Base-by-base conservation (phyloP, 2,113 vertebrate genomes). In the Australoheros scitulus region DNA sequence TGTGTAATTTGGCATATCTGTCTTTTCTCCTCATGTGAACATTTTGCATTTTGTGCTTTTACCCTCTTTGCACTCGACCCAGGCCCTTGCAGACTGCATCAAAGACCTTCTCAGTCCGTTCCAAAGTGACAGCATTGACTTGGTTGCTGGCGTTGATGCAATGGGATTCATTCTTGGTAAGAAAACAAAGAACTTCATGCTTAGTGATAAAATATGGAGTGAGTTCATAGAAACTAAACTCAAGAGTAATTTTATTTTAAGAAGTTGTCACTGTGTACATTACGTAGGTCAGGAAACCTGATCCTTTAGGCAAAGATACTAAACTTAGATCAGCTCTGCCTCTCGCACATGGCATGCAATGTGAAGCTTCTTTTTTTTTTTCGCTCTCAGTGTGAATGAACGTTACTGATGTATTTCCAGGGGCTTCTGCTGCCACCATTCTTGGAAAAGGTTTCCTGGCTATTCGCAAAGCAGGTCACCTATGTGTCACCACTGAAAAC, bases 111-210 rank as follows among this genome's bases (percentile, higher is more conserved):
- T 97, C 70, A 88, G 87, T 65, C 96, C 96, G 32, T 98, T 98
- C 93, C 87, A 88, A 52, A 91, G 89, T 1, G 95, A 97, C 18
- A 8, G 78, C 74, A 94, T 98, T 1, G 97, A 98, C 88, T 78
- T 97, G 87, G 96, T 98, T 81, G 96, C 94, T 0, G 97, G 97
- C 24, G 96, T 98, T 1, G 97, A 97, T 2, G 97, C 97, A 80
- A 97, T 97, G 97, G 97, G 97, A 79, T 98, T 97, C 82, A 96
- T 98, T 80, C 94, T 98, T 8, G 97, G 97, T 97, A 94, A 94
- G 76, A 82, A 87, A 88, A 81, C 57, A 80, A 70, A 82, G 52
- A 20, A 52, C n/a, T 65, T 26, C 4, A 32, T 6, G 7, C 63
- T 3, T 34, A 50, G 10, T 29, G 32, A 17, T 11, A 10, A 47